Evolutionary conservation across 2,113 vertebrate genomes (phyloP).

Genomic region (Ursus arctos): DNA sequence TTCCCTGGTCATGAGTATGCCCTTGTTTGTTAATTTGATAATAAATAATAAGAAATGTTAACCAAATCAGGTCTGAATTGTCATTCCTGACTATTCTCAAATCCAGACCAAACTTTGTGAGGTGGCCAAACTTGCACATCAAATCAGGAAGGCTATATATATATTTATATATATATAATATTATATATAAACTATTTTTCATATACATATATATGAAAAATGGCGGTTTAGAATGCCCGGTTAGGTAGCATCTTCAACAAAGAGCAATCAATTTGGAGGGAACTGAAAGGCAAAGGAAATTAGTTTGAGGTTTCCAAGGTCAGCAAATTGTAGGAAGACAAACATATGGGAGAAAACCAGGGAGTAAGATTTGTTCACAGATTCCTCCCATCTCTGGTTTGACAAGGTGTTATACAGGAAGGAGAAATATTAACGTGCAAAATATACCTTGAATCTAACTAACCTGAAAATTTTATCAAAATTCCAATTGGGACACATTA

Average conservation of each 20-base stretch:
- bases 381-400: neutral
- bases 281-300: neutral
- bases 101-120: conserved; percentile 12
- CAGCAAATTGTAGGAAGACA: neutral
- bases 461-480: conserved; percentile 37
- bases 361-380: neutral
- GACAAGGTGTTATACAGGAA: neutral
- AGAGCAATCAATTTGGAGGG: neutral
- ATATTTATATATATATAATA: no score
- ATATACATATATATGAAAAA: neutral
- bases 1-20: neutral
- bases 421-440: neutral
- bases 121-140: neutral
- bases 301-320: neutral
- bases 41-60: conserved; percentile 5
- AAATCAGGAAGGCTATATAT: neutral
- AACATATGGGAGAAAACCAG: neutral
- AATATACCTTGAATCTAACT: neutral
- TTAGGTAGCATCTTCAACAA: neutral
- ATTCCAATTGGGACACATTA: neutral
- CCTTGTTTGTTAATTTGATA: neutral
- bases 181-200: no score
- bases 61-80: neutral
- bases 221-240: neutral
- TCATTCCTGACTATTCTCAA: neutral